These are phyloP conservation scores for Passerina amoena DNA, from an alignment of 2,113 vertebrate genomes.

Conservation along the genomic window DNA sequence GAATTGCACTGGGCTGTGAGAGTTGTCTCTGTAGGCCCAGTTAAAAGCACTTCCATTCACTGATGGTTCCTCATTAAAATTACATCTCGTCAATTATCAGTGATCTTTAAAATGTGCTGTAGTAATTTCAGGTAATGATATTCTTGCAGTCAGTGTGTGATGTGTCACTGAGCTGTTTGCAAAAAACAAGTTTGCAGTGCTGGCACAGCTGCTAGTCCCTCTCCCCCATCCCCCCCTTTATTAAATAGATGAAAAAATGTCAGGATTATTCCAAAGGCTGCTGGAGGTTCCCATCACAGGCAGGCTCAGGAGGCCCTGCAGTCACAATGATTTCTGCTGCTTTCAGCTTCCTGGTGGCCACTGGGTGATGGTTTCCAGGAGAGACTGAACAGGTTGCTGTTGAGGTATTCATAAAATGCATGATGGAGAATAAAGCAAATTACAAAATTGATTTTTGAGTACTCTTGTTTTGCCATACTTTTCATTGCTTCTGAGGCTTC, in stretches of 20 bases:
- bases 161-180: not conserved
- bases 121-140: not conserved
- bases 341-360: not conserved
- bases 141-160: not conserved
- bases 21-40: not conserved
- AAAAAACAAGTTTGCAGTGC: not conserved
- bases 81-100: not conserved
- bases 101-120: not conserved
- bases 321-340: not conserved
- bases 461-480: not conserved
- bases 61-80: conserved; percentile 3
- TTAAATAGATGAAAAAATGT: not conserved
- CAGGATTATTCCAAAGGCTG: not conserved
- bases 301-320: not conserved
- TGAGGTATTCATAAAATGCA: not conserved
- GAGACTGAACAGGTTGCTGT: not conserved
- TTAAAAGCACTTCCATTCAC: not conserved
- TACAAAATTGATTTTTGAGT: not conserved
- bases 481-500: not conserved
- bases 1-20: not conserved
- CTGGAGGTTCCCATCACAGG: not conserved
- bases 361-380: not conserved
- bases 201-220: not conserved
- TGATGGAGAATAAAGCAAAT: not conserved
- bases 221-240: not conserved